A percentile compares a stretch with the other conserved stretches of the same genome.
These are phyloP conservation scores for Dysidea cf. avara DNA, from an alignment of 37 sponge, comb jelly and placozoan genomes.

Conservation along the genomic window DNA sequence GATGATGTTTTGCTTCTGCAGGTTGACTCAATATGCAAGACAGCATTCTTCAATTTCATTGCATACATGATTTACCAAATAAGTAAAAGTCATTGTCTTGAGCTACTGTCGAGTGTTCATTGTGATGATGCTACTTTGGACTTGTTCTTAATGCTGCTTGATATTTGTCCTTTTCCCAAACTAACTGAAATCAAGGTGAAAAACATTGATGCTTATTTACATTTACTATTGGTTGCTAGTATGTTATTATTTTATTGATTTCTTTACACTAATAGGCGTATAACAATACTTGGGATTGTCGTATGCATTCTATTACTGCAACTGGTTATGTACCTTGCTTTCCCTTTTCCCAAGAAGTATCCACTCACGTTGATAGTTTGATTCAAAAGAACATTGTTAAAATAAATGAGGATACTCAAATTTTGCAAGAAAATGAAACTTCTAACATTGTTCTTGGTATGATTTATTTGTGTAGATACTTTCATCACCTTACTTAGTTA, in stretches of 20 bases:
- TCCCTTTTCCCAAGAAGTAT: conserved; percentile 62
- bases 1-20: neutral
- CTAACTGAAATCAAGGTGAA: conserved; percentile 63
- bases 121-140: conserved; percentile 10
- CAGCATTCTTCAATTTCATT: conserved; percentile 77
- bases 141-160: conserved; percentile 57
- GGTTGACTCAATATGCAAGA: conserved; percentile 58
- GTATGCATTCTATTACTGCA: neutral
- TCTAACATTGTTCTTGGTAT: neutral
- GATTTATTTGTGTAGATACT: too few species aligned
- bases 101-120: conserved; percentile 38
- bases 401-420: conserved; percentile 32
- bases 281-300: conserved; percentile 28
- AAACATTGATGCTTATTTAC: too few species aligned
- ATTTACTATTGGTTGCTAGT: neutral
- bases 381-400: conserved; percentile 55
- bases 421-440: conserved; percentile 6
- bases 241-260: conserved; percentile 6
- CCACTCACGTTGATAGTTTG: conserved; percentile 33
- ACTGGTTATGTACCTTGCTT: conserved; percentile 31
- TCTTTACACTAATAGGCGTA: too few species aligned
- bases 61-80: conserved; percentile 75
- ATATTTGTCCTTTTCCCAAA: conserved; percentile 46
- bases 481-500: too few species aligned
- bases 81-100: conserved; percentile 74